phyloP scores from a whole-genome alignment of 2,888 invertebrate species.

The Ophioninae sp. region DNA sequence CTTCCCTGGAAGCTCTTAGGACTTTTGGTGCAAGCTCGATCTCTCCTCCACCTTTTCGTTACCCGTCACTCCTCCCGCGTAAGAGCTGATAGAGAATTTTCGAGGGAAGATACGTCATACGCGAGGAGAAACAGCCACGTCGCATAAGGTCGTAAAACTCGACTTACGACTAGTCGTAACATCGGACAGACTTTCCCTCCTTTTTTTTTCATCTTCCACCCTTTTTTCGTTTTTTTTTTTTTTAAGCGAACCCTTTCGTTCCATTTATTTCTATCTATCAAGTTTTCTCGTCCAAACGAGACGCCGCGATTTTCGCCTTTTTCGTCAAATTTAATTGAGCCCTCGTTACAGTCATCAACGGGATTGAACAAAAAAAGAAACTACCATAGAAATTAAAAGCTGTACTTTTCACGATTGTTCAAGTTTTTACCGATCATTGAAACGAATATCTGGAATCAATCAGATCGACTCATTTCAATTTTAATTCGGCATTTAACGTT shows the following conservation, averaged over 20 bases:
- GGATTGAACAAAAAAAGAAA: slow-evolving; percentile 2
- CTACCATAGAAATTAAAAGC: neutral
- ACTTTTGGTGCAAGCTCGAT: slow-evolving; percentile 35
- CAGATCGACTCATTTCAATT: too few species aligned
- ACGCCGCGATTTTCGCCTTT: slow-evolving; percentile 11
- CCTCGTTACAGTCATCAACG: slow-evolving; percentile 23
- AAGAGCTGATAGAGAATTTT: slow-evolving; percentile 58
- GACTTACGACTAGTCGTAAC: slow-evolving; percentile 78
- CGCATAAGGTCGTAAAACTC: slow-evolving; percentile 79
- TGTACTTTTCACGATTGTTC: neutral
- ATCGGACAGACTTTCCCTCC: slow-evolving; percentile 64
- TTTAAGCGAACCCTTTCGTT: slow-evolving; percentile 28
- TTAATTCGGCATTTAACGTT: too few species aligned
- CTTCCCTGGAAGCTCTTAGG: slow-evolving; percentile 42
- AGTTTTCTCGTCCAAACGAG: slow-evolving; percentile 47
- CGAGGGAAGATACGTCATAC: slow-evolving; percentile 47
- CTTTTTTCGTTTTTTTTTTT: slow-evolving; percentile 36
- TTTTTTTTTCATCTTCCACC: slow-evolving; percentile 27
- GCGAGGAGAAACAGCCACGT: slow-evolving; percentile 69
- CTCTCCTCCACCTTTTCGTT: slow-evolving; percentile 9
- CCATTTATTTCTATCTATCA: slow-evolving; percentile 54
- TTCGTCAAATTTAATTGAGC: slow-evolving; percentile 43
- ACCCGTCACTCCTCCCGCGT: slow-evolving; percentile 24
- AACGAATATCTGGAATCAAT: too few species aligned
- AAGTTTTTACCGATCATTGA: too few species aligned